These are phyloP conservation scores for Manduca sexta DNA, from an alignment of 1,140 invertebrate genomes.

Conservation along the genomic window DNA sequence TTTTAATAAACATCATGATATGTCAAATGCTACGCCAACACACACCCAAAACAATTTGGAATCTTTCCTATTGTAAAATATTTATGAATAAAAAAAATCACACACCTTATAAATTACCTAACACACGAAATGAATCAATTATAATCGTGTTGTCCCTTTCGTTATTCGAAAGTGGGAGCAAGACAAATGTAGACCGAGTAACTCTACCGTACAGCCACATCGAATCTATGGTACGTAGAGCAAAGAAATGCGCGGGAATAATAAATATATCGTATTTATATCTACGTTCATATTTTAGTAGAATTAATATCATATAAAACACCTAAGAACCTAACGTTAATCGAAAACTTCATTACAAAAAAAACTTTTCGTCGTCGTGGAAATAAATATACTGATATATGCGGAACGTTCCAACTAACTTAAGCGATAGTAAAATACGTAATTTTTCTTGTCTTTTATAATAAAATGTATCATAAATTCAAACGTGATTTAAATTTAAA, in stretches of 20 bases:
- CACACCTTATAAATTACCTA: conserved; percentile 65
- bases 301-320: conserved; percentile 60
- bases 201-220: conserved; percentile 22
- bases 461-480: conserved; percentile 73
- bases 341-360: conserved; percentile 52
- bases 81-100: conserved; percentile 63
- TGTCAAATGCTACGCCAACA: conserved; percentile 63
- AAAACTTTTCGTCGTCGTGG: conserved; percentile 54
- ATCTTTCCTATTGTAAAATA: conserved; percentile 63
- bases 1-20: conserved; percentile 67
- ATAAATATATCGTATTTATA: conserved; percentile 32
- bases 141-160: neutral
- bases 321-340: conserved; percentile 39
- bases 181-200: conserved; percentile 10
- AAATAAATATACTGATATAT: conserved; percentile 69
- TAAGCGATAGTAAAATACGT: conserved; percentile 68
- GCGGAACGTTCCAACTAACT: conserved; percentile 68
- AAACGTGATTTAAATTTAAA: conserved; percentile 68
- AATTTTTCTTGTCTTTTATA: conserved; percentile 58
- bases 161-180: conserved; percentile 6
- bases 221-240: conserved; percentile 33
- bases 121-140: conserved; percentile 43
- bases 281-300: conserved; percentile 57
- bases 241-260: conserved; percentile 42
- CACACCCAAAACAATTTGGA: conserved; percentile 53